Percentiles rank a stretch among this genome's conserved stretches.
Conservation (phyloP, 2,888 invertebrate species). For the Anagyrus pseudococci region DNA sequence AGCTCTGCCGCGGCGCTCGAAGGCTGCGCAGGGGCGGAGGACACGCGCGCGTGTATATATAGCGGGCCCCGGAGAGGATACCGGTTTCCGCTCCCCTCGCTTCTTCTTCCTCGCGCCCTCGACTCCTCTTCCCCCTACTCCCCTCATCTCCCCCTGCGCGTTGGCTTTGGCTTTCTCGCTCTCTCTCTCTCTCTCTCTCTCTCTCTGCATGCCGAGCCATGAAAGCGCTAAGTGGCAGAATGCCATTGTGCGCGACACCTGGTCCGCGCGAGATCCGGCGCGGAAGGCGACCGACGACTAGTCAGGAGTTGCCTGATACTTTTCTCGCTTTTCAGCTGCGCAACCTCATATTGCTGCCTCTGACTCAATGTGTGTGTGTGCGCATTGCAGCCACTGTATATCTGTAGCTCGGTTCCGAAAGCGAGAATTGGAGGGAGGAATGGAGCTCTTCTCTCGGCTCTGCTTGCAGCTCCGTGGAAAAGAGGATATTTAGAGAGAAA, state of each 20-base stretch:
- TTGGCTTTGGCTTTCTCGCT: slow-evolving; percentile 12
- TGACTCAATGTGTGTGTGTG: too few species aligned
- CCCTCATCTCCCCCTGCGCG: slow-evolving; percentile 5
- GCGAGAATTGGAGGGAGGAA: too few species aligned
- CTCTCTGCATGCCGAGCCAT: slow-evolving; percentile 20
- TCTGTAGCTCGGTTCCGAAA: too few species aligned
- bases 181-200: too few species aligned
- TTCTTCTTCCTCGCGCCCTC: background rate
- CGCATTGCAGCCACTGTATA: too few species aligned
- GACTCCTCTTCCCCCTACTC: background rate
- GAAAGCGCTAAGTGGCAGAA: slow-evolving; percentile 36
- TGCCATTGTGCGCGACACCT: slow-evolving; percentile 38
- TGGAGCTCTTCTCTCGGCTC: too few species aligned
- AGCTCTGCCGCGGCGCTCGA: too few species aligned
- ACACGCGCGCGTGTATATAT: background rate
- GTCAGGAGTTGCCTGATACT: slow-evolving; percentile 1
- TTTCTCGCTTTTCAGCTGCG: background rate
- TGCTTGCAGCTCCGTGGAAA: background rate
- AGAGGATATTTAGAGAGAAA: background rate
- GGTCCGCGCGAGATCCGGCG: too few species aligned
- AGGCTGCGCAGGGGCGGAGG: slow-evolving; percentile 11
- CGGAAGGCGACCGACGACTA: slow-evolving; percentile 6
- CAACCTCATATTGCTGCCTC: too few species aligned
- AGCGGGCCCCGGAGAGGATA: background rate
- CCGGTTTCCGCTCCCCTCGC: slow-evolving; percentile 16